Evolutionary conservation across 2,797 vertebrate species (phyloP), one percentile per base, ranked within the genome.

Genomic region (Numenius phaeopus): DNA sequence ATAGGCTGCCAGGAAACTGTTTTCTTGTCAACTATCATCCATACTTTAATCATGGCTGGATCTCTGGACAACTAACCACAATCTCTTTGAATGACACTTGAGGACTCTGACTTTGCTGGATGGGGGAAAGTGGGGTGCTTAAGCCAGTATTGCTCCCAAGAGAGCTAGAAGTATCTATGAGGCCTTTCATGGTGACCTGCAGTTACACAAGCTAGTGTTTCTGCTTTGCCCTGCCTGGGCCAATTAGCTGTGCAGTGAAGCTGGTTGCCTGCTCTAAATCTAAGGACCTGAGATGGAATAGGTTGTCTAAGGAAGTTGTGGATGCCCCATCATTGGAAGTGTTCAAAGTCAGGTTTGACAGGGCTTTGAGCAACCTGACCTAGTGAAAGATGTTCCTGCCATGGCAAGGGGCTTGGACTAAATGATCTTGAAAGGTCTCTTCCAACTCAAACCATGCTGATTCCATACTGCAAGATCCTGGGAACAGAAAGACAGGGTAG

Each of bases 351-450:
- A 37, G 15, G 14, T 23, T 79, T 44, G 19, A 62, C 5, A 8
- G 37, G 20, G 39, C n/a, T 84, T 78, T 61, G 39, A 66, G 69
- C 27, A 67, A 39, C 39, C 26, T 81, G 29, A 40, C 50, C 55
- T 67, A 42, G 7, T 23, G 42, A 67, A 82, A 67, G 0, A 0
- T 24, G 10, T 58, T 10, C 5, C 32, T 92, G 17, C 20, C 4
- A 5, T 46, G 39, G 20, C 29, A 59, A 29, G 23, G 7, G 15
- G 4, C 1, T 79, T 82, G 49, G 15, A 76, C 49, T 71, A 59
- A 32, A 24, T 66, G 24, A 39, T 34, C 17, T 50, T 78, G 50
- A n/a, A 54, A 57, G 19, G 17, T 54, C 44, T 62, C 49, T 90
- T 87, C 40, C 52, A 71, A 29, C 13, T 4, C 14, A 84, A 57